Evolutionary conservation across 2,888 invertebrate species (phyloP).

Genomic region (Drepanosiphum platanoidis): DNA sequence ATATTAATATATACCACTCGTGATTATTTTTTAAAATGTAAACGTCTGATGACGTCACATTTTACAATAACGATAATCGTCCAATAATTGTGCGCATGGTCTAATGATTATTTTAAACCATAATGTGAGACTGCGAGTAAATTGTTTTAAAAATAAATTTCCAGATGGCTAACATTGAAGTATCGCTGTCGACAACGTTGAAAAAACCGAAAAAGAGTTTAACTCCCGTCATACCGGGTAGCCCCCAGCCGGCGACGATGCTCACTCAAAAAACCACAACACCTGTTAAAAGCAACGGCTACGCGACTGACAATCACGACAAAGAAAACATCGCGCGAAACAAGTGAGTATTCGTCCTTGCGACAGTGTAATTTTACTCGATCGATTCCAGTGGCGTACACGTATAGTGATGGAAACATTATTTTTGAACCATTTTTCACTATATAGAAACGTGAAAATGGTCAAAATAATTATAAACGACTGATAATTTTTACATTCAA

Average conservation of each 20-base stretch:
- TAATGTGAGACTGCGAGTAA: not conserved
- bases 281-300: slow-evolving; percentile 40
- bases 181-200: slow-evolving; percentile 75
- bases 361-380: too few species aligned
- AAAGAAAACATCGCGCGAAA: slow-evolving; percentile 43
- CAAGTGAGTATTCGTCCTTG: slow-evolving; percentile 5
- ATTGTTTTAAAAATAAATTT: slow-evolving; percentile 63
- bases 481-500: too few species aligned
- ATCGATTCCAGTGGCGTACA: too few species aligned
- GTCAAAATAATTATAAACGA: too few species aligned
- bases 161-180: slow-evolving; percentile 87
- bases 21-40: too few species aligned
- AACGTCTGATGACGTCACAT: not conserved
- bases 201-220: slow-evolving; percentile 68
- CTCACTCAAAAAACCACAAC: slow-evolving; percentile 21
- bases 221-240: slow-evolving; percentile 38
- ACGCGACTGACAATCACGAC: slow-evolving; percentile 37
- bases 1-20: not conserved
- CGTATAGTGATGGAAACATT: too few species aligned
- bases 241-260: slow-evolving; percentile 8
- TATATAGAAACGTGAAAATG: too few species aligned
- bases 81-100: not conserved
- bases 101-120: slow-evolving; percentile 14
- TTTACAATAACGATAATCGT: not conserved
- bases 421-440: too few species aligned